Percentiles rank a stretch among this genome's conserved stretches.
These are phyloP conservation scores for Anaspis maculata DNA, from an alignment of 2,888 invertebrate species.

Conservation along the genomic window DNA sequence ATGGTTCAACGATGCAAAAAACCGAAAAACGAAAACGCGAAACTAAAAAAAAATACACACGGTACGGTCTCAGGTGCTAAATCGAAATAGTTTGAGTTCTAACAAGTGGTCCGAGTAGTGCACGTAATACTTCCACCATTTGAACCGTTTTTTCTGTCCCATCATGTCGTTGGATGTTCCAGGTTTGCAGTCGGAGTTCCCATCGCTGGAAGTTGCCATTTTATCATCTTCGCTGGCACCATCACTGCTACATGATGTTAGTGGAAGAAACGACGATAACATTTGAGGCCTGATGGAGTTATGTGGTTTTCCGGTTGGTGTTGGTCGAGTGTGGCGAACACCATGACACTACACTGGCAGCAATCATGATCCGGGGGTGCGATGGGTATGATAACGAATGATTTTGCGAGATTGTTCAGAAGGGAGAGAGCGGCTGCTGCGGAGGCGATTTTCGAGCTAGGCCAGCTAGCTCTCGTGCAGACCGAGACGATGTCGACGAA, in stretches of 20 bases:
- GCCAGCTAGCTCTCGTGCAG: no score
- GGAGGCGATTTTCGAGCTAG: no score
- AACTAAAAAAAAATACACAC: no score
- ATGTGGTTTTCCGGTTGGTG: slow-evolving; percentile 11
- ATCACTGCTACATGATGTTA: slow-evolving; percentile 13
- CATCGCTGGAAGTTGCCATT: slow-evolving; percentile 29
- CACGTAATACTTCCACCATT: slow-evolving; percentile 37
- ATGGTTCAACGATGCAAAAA: no score
- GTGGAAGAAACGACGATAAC: slow-evolving; percentile 10
- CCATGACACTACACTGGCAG: slow-evolving; percentile 20
- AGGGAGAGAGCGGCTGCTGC: slow-evolving; percentile 18
- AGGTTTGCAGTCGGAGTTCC: slow-evolving; percentile 13
- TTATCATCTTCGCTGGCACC: no score
- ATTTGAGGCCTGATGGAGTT: no score
- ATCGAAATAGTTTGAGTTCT: slow-evolving; percentile 20
- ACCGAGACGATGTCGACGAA: no score
- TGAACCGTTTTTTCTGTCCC: slow-evolving; percentile 35
- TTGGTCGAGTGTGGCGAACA: slow-evolving; percentile 9
- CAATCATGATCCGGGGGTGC: slow-evolving; percentile 22
- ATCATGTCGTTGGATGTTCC: slow-evolving; percentile 23
- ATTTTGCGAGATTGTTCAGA: slow-evolving; percentile 17
- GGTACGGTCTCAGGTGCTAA: slow-evolving; percentile 34
- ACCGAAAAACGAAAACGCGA: no score
- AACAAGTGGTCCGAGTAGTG: slow-evolving; percentile 32
- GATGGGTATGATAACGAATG: no score